Evolutionary conservation across 2,888 invertebrate genomes (phyloP).

Genomic region (Drosophila tanythrix): DNA sequence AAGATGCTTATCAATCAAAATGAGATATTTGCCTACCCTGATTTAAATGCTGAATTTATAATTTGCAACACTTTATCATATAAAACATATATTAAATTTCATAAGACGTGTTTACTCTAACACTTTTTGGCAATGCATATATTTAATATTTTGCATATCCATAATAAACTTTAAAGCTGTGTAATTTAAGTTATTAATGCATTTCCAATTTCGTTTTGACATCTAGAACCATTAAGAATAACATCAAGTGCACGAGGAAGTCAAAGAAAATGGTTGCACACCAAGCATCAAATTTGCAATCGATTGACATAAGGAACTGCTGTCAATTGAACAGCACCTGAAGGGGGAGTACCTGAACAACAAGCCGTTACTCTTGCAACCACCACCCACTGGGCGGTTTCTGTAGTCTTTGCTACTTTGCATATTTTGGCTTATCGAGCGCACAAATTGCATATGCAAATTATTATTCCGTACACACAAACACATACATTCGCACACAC

Average conservation of each 20-base stretch:
- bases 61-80: neutral
- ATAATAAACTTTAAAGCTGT: neutral
- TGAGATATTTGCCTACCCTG: neutral
- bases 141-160: neutral
- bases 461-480: constrained; percentile 55
- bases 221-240: neutral
- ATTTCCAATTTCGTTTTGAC: neutral
- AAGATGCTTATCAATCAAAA: constrained; percentile 7
- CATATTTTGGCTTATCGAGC: constrained; percentile 68
- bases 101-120: neutral
- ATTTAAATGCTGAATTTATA: neutral
- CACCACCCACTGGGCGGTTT: neutral
- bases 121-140: neutral
- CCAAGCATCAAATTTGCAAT: constrained; percentile 9
- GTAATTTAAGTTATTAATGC: neutral
- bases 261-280: constrained; percentile 1
- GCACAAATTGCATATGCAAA: constrained; percentile 72
- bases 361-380: neutral
- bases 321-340: constrained; percentile 43
- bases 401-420: constrained; percentile 58
- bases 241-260: neutral
- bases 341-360: constrained; percentile 13
- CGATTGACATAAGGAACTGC: constrained; percentile 38
- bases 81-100: neutral
- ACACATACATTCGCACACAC: constrained; percentile 15